Evolutionary conservation across 2,888 invertebrate species (phyloP).

Genomic region (Tetrapedia diversipes): DNA sequence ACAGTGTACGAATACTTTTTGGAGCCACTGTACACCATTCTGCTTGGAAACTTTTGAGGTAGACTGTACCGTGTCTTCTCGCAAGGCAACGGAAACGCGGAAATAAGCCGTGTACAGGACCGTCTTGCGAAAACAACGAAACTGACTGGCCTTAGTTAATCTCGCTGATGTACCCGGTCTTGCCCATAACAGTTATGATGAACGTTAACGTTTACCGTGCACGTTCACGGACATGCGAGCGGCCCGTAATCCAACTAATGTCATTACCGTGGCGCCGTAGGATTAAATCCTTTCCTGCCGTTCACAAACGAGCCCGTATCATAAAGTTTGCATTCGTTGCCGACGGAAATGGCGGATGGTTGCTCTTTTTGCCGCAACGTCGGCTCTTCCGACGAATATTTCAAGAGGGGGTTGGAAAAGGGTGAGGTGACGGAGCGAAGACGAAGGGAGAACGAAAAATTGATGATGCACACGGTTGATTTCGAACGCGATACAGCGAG

Average conservation of each 20-base stretch:
- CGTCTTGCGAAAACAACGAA: conserved; percentile 47
- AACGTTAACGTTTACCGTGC: conserved; percentile 65
- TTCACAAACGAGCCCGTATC: conserved; percentile 47
- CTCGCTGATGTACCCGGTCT: conserved; percentile 52
- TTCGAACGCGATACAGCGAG: neutral
- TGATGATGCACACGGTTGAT: neutral
- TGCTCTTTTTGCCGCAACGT: neutral
- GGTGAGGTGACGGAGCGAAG: no score
- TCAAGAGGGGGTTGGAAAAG: neutral
- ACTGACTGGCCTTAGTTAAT: conserved; percentile 62
- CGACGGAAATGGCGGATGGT: conserved; percentile 10
- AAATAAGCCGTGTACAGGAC: conserved; percentile 24
- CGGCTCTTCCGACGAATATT: neutral
- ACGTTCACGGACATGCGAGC: conserved; percentile 58
- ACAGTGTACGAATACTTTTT: no score
- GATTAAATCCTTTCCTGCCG: conserved; percentile 65
- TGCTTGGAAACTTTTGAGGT: no score
- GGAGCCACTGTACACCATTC: no score
- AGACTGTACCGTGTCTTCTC: no score
- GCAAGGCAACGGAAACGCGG: no score
- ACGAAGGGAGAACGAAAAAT: conserved; percentile 4
- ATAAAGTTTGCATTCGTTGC: conserved; percentile 55
- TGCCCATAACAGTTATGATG: conserved; percentile 64
- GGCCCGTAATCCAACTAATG: conserved; percentile 66
- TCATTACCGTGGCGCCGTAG: conserved; percentile 61